Evolutionary conservation across 1,140 invertebrate species (phyloP), one percentile per base, ranked within the genome.

Genomic region (Lepidurus arcticus): DNA sequence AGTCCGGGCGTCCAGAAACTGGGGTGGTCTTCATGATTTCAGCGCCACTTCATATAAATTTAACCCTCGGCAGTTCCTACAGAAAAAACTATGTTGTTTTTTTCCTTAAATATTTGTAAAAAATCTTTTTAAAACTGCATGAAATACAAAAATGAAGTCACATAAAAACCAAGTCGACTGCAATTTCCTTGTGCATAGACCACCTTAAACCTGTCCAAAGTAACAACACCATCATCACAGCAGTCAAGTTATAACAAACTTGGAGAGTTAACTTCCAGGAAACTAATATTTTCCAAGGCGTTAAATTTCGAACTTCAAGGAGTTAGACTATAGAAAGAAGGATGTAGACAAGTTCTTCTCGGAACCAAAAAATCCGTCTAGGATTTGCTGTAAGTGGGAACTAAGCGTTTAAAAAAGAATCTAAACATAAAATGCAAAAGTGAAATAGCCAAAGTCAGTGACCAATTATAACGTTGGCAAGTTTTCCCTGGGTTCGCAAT

Each of bases 11-110:
- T 65, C 53, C 53, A n/a, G 6, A 21, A 65, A 65, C 53, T 13
- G 8, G 53, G 53, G 53, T 65, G 53, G 53, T 65, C 53, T 65
- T 65, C 53, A 65, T 65, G 53, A 65, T 65, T 65, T 65, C 16
- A 65, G 53, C 53, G 9, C 21, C 45, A 65, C 16, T 65, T 13
- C 7, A 65, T n/a, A 65, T 21, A 65, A 13, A n/a, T 13, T 65
- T 65, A 65, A 65, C 53, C 53, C 53, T 65, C 21, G 0, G 6
- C 53, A 65, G 6, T n/a, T 65, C 21, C 53, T 65, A 65, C 53
- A 21, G 53, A 34, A 3, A 4, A 34, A 34, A 34, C 34, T 34
- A 4, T 26, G 26, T 26, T 4, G n/a, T 34, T 34, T 34, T 34
- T 34, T 34, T 34, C 3, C 34, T 34, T 34, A 34, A 4, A 34